phyloP scores from a whole-genome alignment of 1,140 invertebrate genomes.

The Daktulosphaira vitifoliae region DNA sequence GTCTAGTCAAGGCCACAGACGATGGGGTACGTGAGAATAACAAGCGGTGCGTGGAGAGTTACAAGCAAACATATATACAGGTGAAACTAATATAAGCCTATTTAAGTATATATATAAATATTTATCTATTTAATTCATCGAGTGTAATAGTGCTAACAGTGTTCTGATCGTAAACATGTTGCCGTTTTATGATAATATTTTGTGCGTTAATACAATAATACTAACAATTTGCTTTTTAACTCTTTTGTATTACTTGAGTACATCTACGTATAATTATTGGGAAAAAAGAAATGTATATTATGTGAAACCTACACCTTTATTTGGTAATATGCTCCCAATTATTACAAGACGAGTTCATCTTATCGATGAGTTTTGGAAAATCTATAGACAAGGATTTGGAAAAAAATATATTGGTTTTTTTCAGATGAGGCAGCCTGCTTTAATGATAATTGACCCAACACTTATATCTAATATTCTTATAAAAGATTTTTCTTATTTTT shows the following conservation, averaged over 20 bases:
- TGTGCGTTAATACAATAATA: no score
- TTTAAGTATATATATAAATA: no score
- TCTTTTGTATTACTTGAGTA: neutral
- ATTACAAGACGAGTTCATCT: neutral
- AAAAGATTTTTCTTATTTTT: slow-evolving; percentile 51
- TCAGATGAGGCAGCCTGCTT: slow-evolving; percentile 34
- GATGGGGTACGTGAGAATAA: no score
- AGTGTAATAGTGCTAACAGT: no score
- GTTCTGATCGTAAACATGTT: no score
- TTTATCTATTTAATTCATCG: no score
- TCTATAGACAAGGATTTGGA: neutral
- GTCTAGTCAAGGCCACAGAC: no score
- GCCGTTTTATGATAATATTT: no score
- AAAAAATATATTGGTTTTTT: slow-evolving; percentile 30
- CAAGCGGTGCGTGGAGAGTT: no score
- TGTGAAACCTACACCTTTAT: slow-evolving; percentile 32
- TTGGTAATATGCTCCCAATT: slow-evolving; percentile 31
- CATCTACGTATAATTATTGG: slow-evolving; percentile 31
- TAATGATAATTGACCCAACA: slow-evolving; percentile 41
- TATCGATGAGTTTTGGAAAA: neutral
- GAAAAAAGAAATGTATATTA: slow-evolving; percentile 27
- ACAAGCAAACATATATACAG: no score
- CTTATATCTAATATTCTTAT: slow-evolving; percentile 48
- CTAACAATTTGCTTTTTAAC: no score
- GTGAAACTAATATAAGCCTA: no score